A percentile compares a stretch with the other conserved stretches of the same genome.
Evolutionary conservation across 1,140 invertebrate genomes (phyloP).

Genomic region (Diachasma alloeum): DNA sequence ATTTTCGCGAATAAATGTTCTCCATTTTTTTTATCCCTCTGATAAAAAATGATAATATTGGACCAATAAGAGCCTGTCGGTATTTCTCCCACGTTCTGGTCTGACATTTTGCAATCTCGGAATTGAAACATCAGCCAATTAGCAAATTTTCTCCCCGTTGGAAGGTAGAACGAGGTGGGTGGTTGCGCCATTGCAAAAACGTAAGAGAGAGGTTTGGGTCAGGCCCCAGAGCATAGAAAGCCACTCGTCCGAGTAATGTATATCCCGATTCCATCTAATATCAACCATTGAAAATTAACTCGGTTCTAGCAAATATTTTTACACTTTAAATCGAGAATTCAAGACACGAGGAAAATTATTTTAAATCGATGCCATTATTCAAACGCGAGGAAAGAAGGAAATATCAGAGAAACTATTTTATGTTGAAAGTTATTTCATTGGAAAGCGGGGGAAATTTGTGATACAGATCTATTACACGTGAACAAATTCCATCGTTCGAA

Average conservation of each 20-base stretch:
- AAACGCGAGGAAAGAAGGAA: no score
- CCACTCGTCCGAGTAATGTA: background rate
- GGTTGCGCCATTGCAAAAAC: constrained; percentile 12
- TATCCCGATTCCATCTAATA: background rate
- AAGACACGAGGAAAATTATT: background rate
- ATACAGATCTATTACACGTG: no score
- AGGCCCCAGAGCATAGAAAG: constrained; percentile 19
- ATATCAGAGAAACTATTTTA: no score
- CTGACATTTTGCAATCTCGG: constrained; percentile 1
- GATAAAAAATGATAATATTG: background rate
- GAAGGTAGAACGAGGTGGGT: constrained; percentile 1
- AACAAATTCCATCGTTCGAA: no score
- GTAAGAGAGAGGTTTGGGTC: constrained; percentile 10
- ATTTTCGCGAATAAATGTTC: background rate
- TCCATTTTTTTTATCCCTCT: background rate
- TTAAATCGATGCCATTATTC: no score
- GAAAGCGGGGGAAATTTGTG: no score
- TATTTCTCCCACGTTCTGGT: constrained; percentile 3
- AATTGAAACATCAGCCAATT: constrained; percentile 6
- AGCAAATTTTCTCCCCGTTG: constrained; percentile 17
- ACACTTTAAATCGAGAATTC: background rate
- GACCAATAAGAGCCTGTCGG: background rate
- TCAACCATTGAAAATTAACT: background rate
- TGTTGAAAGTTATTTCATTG: no score
- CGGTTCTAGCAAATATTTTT: background rate